Evolutionary conservation across 2,888 invertebrate genomes (phyloP).

Genomic region (Neoaliturus tenellus): DNA sequence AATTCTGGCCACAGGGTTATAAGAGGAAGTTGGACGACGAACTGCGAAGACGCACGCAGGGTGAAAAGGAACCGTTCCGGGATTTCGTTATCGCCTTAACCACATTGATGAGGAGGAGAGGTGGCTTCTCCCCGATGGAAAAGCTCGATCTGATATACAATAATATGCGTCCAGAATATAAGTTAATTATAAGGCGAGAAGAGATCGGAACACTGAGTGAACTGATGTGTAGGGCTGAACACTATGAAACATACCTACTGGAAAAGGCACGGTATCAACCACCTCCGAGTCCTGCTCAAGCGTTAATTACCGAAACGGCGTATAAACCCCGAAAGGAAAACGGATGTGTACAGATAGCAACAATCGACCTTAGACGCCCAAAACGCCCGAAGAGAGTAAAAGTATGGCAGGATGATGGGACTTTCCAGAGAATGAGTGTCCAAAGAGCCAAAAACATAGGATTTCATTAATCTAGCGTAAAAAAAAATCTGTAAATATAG

Average conservation of each 20-base stretch:
- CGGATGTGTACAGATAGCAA: neutral
- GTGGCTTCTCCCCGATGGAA: conserved; percentile 55
- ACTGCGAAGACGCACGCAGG: conserved; percentile 20
- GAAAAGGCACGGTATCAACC: neutral
- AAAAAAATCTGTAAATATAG: too few relatives aligned
- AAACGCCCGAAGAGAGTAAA: too few relatives aligned
- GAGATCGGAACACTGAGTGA: neutral
- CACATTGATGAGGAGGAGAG: neutral
- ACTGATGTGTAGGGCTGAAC: neutral
- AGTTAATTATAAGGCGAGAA: neutral
- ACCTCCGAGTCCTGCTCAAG: neutral
- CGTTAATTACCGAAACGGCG: neutral
- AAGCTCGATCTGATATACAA: neutral
- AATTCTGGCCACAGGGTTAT: conserved; percentile 31
- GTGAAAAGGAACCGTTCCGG: conserved; percentile 9
- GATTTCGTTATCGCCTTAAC: neutral
- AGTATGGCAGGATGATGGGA: too few relatives aligned
- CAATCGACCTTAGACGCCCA: neutral
- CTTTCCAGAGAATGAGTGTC: too few relatives aligned
- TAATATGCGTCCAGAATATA: neutral
- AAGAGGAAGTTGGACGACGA: conserved; percentile 11
- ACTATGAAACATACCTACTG: neutral
- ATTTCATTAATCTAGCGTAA: too few relatives aligned
- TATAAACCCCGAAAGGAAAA: neutral
- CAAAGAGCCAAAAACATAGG: too few relatives aligned